These are phyloP conservation scores for Saguinus imperator DNA, from an alignment of 2,113 vertebrate genomes.

Conservation along the genomic window DNA sequence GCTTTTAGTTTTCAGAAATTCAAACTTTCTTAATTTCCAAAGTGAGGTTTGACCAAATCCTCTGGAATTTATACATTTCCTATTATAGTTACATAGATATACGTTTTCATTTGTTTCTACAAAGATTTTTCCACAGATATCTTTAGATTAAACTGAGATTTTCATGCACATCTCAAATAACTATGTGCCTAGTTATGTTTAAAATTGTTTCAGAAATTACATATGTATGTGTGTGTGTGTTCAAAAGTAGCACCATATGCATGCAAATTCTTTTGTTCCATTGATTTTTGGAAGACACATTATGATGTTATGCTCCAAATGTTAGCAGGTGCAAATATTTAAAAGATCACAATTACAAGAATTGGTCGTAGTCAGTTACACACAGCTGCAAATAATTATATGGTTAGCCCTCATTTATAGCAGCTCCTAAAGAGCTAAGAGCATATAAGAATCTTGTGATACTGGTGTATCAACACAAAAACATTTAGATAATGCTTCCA, in stretches of 20 bases:
- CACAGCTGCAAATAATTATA: constrained; percentile 29
- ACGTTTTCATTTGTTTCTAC: neutral
- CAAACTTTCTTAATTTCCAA: neutral
- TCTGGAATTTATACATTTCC: neutral
- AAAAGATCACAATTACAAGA: constrained; percentile 8
- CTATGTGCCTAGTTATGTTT: neutral
- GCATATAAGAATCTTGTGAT: neutral
- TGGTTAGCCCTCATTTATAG: neutral
- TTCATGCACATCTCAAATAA: neutral
- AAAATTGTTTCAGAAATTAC: constrained; percentile 3
- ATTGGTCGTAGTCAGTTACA: neutral
- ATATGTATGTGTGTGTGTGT: neutral
- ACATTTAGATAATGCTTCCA: neutral
- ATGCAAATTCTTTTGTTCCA: neutral
- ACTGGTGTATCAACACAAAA: neutral
- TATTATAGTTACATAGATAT: neutral
- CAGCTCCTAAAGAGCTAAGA: neutral
- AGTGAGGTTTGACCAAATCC: neutral
- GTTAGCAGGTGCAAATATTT: constrained; percentile 52
- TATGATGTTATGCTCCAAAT: neutral
- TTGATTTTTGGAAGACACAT: neutral
- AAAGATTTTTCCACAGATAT: neutral
- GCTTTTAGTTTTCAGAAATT: neutral
- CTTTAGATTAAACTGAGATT: neutral
- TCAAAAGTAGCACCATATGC: neutral